Conservation (phyloP, 53 echinoderm and acorn worm genomes). For the Astropecten irregularis region DNA sequence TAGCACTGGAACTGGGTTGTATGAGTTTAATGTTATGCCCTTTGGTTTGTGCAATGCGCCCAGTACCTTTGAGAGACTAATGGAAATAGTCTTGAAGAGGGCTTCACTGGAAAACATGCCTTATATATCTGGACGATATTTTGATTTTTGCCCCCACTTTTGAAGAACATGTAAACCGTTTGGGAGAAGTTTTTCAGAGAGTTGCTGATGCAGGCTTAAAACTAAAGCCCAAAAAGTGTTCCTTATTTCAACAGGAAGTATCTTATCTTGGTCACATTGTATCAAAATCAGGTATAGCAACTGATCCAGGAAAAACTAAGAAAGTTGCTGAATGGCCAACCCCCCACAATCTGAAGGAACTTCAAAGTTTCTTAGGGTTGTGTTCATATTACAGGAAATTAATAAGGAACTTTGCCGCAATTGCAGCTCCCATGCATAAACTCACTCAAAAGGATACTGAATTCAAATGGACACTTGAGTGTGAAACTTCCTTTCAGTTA, state of each 20-base stretch:
- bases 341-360: slow-evolving; percentile 2
- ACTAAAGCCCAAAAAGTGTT: background rate
- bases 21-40: slow-evolving; percentile 15
- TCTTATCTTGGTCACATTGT: slow-evolving; percentile 18
- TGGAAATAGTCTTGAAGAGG: slow-evolving; percentile 11
- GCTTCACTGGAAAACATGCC: slow-evolving; percentile 3
- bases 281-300: background rate
- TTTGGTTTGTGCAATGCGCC: slow-evolving; percentile 2
- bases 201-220: background rate
- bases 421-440: background rate
- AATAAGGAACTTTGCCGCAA: too few relatives aligned
- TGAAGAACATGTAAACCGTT: background rate
- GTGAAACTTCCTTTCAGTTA: background rate
- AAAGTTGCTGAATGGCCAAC: background rate
- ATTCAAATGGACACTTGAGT: background rate
- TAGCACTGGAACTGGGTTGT: background rate
- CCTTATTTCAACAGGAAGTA: background rate
- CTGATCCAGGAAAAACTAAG: background rate
- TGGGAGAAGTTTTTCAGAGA: background rate
- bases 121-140: slow-evolving; percentile 9
- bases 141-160: background rate
- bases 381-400: slow-evolving; percentile 11
- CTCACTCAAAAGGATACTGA: background rate
- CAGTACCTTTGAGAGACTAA: slow-evolving; percentile 10
- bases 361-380: slow-evolving; percentile 7